Base-by-base conservation (phyloP, 2,113 vertebrate species). In the Thamnaconus septentrionalis region DNA sequence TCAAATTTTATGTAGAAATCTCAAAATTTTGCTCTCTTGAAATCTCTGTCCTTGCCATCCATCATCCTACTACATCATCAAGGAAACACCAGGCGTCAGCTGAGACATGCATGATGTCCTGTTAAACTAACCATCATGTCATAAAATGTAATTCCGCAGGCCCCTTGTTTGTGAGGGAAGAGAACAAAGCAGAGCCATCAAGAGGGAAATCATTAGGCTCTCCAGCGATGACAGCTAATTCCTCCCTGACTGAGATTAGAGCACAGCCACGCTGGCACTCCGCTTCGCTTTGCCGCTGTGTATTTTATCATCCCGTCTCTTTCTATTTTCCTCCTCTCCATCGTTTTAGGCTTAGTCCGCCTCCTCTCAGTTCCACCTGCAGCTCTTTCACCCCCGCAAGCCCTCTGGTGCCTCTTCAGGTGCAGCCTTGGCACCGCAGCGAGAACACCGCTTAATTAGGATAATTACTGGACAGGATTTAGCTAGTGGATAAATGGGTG, bases 401-500 rank as follows among this genome's bases (percentile, higher is more conserved):
- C 12, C 40, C 39, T 59, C 62, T 42, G 47, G 41, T 48, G 46
- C 43, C 39, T 56, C 62, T 64, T 69, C 64, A 8, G 45, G 44
- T 66, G 52, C 47, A 56, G 50, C 41, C 59, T 61, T 64, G 69
- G 66, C 68, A 64, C 69, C 73, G 54, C 44, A 61, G 18, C 31
- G 41, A 67, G 67, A 76, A 56, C 53, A 66, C 52, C 64, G 67
- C 46, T 72, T 79, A 59, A 81, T 81, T 85, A 79, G 56, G 56
- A 64, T 82, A 73, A 81, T 85, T 44, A 54, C 49, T 56, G 7
- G 46, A 42, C 53, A 6, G 52, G 53, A 55, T 74, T 41, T 46
- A 44, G 61, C 58, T 57, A 70, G 64, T 60, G 39, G 55, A 76
- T 59, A 66, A 70, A 79, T 56, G 73, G 1, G 44, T 7, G 44